A percentile compares a stretch with the other conserved stretches of the same genome.
Conservation (phyloP, 2,113 vertebrate species). For the Anolis sagrei region DNA sequence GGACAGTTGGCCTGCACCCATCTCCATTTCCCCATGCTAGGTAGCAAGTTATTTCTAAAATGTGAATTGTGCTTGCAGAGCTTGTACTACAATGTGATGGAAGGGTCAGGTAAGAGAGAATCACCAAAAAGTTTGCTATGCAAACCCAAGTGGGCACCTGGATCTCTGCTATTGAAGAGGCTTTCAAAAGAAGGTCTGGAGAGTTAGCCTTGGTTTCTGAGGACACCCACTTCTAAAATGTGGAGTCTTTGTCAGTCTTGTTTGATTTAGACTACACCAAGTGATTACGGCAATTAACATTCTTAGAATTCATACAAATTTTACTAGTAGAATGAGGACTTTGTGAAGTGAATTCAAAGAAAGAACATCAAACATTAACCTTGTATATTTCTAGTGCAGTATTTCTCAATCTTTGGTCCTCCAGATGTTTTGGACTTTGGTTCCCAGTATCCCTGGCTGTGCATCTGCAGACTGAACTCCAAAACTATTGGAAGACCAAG, state of each 20-base stretch:
- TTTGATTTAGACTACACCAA: constrained; percentile 13
- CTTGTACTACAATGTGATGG: not conserved
- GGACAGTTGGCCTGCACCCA: not conserved
- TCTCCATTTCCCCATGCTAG: not conserved
- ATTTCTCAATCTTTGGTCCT: not conserved
- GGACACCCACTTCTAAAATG: constrained; percentile 37
- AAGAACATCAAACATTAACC: constrained; percentile 6
- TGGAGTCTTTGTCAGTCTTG: constrained; percentile 46
- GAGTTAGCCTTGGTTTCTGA: constrained; percentile 46
- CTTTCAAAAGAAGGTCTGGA: not conserved
- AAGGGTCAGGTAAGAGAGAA: not conserved
- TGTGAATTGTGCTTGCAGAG: not conserved
- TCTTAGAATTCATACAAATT: not conserved
- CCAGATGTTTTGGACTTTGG: not conserved
- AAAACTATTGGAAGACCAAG: too few relatives aligned
- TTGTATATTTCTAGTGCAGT: not conserved
- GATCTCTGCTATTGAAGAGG: constrained; percentile 20
- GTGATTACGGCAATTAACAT: constrained; percentile 20
- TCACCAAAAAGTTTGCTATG: not conserved
- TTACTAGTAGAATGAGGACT: constrained; percentile 12
- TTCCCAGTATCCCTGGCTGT: not conserved
- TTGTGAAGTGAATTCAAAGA: constrained; percentile 30
- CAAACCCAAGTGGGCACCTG: not conserved
- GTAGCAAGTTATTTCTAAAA: not conserved
- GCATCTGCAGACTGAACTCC: too few relatives aligned